Evolutionary conservation across 2,113 vertebrate genomes (phyloP), one percentile per base, ranked within the genome.

Genomic region (Eretmochelys imbricata): DNA sequence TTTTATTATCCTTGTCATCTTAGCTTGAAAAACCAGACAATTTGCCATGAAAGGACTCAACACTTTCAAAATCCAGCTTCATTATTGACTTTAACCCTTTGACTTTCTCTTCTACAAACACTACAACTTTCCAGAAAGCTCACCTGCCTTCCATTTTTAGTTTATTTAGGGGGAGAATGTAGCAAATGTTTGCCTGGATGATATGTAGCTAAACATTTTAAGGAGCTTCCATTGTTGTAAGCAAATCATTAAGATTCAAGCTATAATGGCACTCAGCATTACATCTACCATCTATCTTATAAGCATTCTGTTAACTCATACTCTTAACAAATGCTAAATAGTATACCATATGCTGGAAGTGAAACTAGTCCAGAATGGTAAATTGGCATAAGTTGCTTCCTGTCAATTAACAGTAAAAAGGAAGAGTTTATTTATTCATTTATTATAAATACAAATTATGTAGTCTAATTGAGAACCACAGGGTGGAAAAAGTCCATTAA

Each of bases 301-400:
- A 88, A 92, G 8, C 31, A 88, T 92, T 72, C 87, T 84, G 82
- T 59, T 87, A 81, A 49, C 7, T 55, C 46, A 82, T 46, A 48
- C 20, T 27, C 65, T 85, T 90, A 83, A 86, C 59, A 89, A 88
- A 89, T 87, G 38, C 13, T 79, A 88, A 93, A 85, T 89, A 88
- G 38, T 69, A 48, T 19, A 72, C 10, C 17, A 51, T 62, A 88
- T 76, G 24, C 38, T 89, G 38, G 46, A 82, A 46, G 27, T 46
- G 62, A 95, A 94, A 53, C 49, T 59, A 84, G 65, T 62, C 38
- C 24, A 89, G 85, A 90, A 72, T 57, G 12, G 22, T 42, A 87
- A 82, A 89, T 46, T 94, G 50, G 46, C 86, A 55, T 83, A 55
- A 89, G 82, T 65, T 79, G 50, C 46, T 82, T 38, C 9, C 82